Base-by-base conservation (phyloP, 2,797 vertebrate genomes). In the Tragopan temminckii region DNA sequence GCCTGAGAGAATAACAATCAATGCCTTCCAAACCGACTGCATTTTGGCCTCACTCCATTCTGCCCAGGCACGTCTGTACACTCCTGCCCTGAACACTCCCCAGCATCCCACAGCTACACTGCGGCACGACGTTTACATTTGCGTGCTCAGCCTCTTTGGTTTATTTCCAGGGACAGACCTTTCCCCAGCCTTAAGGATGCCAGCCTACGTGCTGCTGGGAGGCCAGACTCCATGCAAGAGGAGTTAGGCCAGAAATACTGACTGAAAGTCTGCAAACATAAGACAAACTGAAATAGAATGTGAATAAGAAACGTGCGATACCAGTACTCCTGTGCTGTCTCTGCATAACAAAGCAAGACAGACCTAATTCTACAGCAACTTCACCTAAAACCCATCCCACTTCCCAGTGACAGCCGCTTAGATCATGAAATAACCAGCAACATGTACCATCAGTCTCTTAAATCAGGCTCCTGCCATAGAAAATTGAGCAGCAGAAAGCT, bases 81-180 rank as follows among this genome's bases (percentile, higher is more conserved):
- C 35, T 80, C 31, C 57, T 58, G 50, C 14, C 23, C 36, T 42
- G 23, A 75, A 35, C 10, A 35, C 8, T 0, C 45, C 43, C 43
- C 29, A 77, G 33, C 5, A 29, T 5, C 21, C 29, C 70, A 16
- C 45, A 27, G 14, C 57, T 33, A 8, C 5, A 10, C 2, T 11
- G 27, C 25, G 21, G 18, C 18, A 16, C 31, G 24, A 50, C 31
- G 5, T 16, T 59, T 50, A 27, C 0, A 3, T 20, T 5, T n/a
- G n/a, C n/a, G n/a, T n/a, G n/a, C n/a, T n/a, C n/a, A n/a, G n/a
- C n/a, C n/a, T n/a, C n/a, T n/a, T n/a, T n/a, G n/a, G n/a, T n/a
- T n/a, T n/a, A n/a, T n/a, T n/a, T 35, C 5, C 36, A 9, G 35
- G 1, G 13, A 36, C 1, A 40, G 31, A 3, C 4, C 1, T 4